Evolutionary conservation across 2,113 vertebrate genomes (phyloP).

Genomic region (Paradisaea rubra): DNA sequence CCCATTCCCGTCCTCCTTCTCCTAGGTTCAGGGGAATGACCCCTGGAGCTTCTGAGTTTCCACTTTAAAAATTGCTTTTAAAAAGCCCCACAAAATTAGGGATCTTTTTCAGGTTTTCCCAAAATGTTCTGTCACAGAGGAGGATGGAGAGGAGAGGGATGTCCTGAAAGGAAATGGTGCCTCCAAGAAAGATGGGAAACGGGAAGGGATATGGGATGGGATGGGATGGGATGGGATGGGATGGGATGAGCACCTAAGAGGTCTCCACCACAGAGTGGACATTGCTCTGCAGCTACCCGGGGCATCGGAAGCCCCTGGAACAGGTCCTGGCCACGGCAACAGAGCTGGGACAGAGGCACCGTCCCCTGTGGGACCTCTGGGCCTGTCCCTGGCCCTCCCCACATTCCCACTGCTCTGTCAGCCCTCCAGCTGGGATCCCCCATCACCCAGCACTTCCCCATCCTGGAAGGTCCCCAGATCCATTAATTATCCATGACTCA

Average conservation of each 20-base stretch:
- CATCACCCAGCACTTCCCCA: background rate
- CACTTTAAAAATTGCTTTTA: background rate
- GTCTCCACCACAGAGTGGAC: no score
- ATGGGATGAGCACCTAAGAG: background rate
- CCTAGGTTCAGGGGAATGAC: background rate
- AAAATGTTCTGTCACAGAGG: background rate
- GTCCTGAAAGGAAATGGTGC: background rate
- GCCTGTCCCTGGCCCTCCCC: background rate
- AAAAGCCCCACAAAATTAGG: background rate
- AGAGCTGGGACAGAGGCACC: background rate
- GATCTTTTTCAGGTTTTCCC: background rate
- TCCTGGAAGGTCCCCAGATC: background rate
- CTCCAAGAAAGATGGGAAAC: background rate
- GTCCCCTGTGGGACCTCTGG: no score
- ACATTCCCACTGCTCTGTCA: background rate
- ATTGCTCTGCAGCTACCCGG: rapidly evolving
- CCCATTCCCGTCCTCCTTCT: background rate
- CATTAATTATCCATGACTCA: background rate
- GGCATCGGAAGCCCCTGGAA: background rate
- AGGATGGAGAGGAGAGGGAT: background rate
- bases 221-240: background rate
- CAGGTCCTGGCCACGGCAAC: background rate
- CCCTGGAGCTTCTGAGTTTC: background rate
- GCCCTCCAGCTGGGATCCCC: background rate
- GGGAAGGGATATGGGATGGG: background rate